Conservation (phyloP, 2,113 vertebrate species). For the Coregonus clupeaformis region DNA sequence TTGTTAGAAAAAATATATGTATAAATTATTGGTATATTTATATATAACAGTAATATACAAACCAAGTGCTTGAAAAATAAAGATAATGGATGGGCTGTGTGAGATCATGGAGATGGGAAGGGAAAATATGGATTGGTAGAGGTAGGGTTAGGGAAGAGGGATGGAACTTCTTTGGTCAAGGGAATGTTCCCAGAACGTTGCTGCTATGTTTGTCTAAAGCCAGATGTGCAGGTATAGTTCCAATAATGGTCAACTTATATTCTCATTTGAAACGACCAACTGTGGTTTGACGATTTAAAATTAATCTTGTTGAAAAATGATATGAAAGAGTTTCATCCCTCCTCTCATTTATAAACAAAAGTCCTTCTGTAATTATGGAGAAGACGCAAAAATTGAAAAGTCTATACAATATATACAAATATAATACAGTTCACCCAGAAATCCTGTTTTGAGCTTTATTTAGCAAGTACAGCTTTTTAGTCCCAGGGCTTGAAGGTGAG, state of each 20-base stretch:
- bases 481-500: slow-evolving; percentile 30
- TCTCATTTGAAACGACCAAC: slow-evolving; percentile 41
- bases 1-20: slow-evolving; percentile 77
- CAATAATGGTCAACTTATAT: slow-evolving; percentile 43
- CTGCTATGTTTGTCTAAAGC: slow-evolving; percentile 66
- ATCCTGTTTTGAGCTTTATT: slow-evolving; percentile 40
- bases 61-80: slow-evolving; percentile 76
- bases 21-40: slow-evolving; percentile 75
- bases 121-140: slow-evolving; percentile 45
- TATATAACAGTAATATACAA: slow-evolving; percentile 78
- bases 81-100: slow-evolving; percentile 55
- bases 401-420: slow-evolving; percentile 71
- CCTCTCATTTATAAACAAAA: slow-evolving; percentile 72
- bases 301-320: background rate
- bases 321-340: slow-evolving; percentile 64
- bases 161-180: slow-evolving; percentile 78
- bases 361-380: slow-evolving; percentile 69
- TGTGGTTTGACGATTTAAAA: slow-evolving; percentile 25
- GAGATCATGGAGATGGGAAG: slow-evolving; percentile 41
- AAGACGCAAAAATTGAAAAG: slow-evolving; percentile 62
- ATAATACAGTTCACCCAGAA: slow-evolving; percentile 67
- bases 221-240: slow-evolving; percentile 59
- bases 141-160: slow-evolving; percentile 69
- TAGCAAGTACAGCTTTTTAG: slow-evolving; percentile 43
- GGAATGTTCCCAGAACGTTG: slow-evolving; percentile 57